Base-by-base conservation (phyloP, 2,113 vertebrate species). In the Aix galericulata region DNA sequence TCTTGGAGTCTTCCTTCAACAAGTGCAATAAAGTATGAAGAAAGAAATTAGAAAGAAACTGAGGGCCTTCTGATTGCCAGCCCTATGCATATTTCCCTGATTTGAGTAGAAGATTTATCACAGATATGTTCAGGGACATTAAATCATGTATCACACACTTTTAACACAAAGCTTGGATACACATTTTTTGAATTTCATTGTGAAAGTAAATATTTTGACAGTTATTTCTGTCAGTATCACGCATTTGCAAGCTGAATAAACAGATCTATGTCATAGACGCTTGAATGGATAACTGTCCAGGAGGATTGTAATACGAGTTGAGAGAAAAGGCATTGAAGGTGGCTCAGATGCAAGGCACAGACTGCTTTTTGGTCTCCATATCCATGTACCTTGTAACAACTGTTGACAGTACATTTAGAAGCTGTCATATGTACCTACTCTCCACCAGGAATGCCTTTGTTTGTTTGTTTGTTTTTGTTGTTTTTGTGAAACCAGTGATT, bases 151-250 rank as follows among this genome's bases (percentile, higher is more conserved):
- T 52, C 71, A 23, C 1, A 2, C 31, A 73, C 2, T 72, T 88
- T 66, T 74, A 73, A 77, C 14, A 31, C 23, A 74, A 18, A 5
- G 77, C 14, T 77, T 82, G 27, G 46, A 67, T 55, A 93, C 31
- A 27, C 23, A 22, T 48, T 36, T 66, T 93, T 92, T 69, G 22
- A 50, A 85, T 86, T 91, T 94, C 0, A 4, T 62, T 93, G 92
- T 88, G 27, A 29, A 90, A 56, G 31, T 80, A 88, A 94, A 92
- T 86, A 74, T 93, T 96, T 25, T 93, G 88, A 69, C 63, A 80
- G 32, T 82, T 80, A 74, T 81, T 95, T 88, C 36, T 93, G 52
- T 77, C 68, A 86, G 25, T 40, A 52, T 55, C 86, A 72, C 16
- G 36, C 74, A 86, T 71, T 83, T 95, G n/a, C 56, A 88, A 90